A percentile compares a stretch with the other conserved stretches of the same genome.
These are phyloP conservation scores for Latrodectus elegans DNA, from an alignment of 2,888 invertebrate species.

Conservation along the genomic window DNA sequence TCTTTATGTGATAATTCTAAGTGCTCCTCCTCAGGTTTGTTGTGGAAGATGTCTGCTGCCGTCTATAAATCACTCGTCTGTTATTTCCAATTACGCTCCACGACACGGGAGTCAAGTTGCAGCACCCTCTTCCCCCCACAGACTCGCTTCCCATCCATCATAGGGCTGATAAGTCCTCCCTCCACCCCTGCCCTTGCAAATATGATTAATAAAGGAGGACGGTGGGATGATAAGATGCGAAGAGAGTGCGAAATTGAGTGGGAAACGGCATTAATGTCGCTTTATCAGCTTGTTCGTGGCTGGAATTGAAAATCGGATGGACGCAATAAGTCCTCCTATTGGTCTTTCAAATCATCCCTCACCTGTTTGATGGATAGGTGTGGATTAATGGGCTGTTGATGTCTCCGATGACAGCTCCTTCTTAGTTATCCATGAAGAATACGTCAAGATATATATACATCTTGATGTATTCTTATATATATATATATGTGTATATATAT, in stretches of 20 bases:
- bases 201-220: background rate
- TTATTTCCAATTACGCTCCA: conserved; percentile 52
- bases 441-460: no score
- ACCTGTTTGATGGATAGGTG: no score
- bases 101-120: conserved; percentile 45
- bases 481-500: no score
- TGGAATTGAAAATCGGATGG: background rate
- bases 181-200: background rate
- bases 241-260: background rate
- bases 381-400: no score
- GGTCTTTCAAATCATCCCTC: no score
- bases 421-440: no score
- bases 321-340: no score
- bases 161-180: background rate
- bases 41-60: background rate
- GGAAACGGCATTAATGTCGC: background rate
- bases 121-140: conserved; percentile 3
- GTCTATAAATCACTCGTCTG: background rate
- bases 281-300: background rate
- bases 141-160: conserved; percentile 45
- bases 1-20: background rate
- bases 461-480: no score
- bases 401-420: no score
- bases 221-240: background rate
- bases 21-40: background rate